Conservation (phyloP, 2,888 invertebrate species). For the Ceratothoa steindachneri region DNA sequence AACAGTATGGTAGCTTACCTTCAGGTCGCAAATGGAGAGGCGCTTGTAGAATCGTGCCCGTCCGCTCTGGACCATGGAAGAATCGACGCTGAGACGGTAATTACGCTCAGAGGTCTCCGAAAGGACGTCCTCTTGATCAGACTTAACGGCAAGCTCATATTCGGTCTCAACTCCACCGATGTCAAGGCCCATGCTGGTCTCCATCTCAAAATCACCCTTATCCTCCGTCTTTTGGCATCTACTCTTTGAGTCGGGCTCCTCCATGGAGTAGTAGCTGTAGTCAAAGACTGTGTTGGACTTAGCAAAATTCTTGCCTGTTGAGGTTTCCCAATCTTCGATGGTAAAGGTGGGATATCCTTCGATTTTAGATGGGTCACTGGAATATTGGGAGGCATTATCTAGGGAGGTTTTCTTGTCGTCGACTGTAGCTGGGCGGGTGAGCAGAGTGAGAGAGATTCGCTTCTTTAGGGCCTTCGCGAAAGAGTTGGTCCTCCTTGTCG, state of each 20-base stretch:
- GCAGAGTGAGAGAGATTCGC: slow-evolving; percentile 29
- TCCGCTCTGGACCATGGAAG: slow-evolving; percentile 33
- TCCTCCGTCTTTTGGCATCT: not conserved
- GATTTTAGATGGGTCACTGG: not conserved
- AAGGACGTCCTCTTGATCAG: slow-evolving; percentile 30
- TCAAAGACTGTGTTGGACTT: slow-evolving; percentile 22
- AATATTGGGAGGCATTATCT: not conserved
- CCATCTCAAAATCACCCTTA: slow-evolving; percentile 21
- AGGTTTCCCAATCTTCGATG: slow-evolving; percentile 36
- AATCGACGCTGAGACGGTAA: slow-evolving; percentile 35
- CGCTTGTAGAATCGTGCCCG: slow-evolving; percentile 38
- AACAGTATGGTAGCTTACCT: slow-evolving; percentile 30
- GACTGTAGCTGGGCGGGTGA: slow-evolving; percentile 21
- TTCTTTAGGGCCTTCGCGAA: slow-evolving; percentile 31
- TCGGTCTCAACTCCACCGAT: too few relatives aligned
- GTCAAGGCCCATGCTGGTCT: slow-evolving; percentile 23
- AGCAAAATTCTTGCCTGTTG: not conserved
- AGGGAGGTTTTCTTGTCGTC: slow-evolving; percentile 10
- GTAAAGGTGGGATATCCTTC: slow-evolving; percentile 34
- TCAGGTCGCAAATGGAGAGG: slow-evolving; percentile 35
- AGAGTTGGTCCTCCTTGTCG: slow-evolving; percentile 23
- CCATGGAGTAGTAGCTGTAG: not conserved
- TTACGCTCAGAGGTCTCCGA: slow-evolving; percentile 23
- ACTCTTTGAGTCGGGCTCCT: slow-evolving; percentile 13
- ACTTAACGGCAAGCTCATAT: slow-evolving; percentile 17